Evolutionary conservation across 2,888 invertebrate species (phyloP).

Genomic region (Aleiodes testaceus): DNA sequence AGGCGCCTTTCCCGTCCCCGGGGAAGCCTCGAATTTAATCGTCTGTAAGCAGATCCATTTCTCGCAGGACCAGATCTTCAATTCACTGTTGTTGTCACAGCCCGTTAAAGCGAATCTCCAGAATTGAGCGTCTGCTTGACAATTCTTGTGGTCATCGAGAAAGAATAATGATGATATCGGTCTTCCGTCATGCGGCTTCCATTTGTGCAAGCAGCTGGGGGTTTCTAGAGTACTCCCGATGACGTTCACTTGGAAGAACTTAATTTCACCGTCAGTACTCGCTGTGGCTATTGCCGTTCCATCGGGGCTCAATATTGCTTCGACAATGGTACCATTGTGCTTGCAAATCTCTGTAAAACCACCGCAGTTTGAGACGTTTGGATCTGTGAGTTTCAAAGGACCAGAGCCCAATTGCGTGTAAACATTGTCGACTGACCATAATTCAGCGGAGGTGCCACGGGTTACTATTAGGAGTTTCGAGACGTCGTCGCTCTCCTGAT

Average conservation of each 20-base stretch:
- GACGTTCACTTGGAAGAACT: slow-evolving; percentile 92
- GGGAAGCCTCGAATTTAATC: slow-evolving; percentile 79
- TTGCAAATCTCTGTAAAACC: slow-evolving; percentile 76
- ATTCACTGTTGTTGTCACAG: slow-evolving; percentile 89
- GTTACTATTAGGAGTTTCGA: slow-evolving; percentile 87
- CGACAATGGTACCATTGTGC: slow-evolving; percentile 81
- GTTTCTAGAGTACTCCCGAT: slow-evolving; percentile 74
- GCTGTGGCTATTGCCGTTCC: slow-evolving; percentile 95
- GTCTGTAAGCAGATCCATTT: slow-evolving; percentile 96
- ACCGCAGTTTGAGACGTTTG: slow-evolving; percentile 60
- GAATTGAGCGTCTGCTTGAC: slow-evolving; percentile 84
- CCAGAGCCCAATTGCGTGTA: slow-evolving; percentile 60
- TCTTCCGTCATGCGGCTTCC: slow-evolving; percentile 93
- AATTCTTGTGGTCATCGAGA: slow-evolving; percentile 91
- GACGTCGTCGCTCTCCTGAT: slow-evolving; percentile 77
- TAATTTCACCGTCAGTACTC: slow-evolving; percentile 89
- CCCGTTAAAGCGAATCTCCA: slow-evolving; percentile 98
- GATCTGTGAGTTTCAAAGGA: slow-evolving; percentile 61
- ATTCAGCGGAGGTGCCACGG: slow-evolving; percentile 80
- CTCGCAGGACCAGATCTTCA: slow-evolving; percentile 96
- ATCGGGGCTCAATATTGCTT: slow-evolving; percentile 94
- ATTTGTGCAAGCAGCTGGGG: slow-evolving; percentile 90
- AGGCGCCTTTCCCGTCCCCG: slow-evolving; percentile 69
- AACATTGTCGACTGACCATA: slow-evolving; percentile 65
- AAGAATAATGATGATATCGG: slow-evolving; percentile 93